These are phyloP conservation scores for Triplophysa tibetana DNA, from an alignment of 2,113 vertebrate genomes.

Conservation along the genomic window DNA sequence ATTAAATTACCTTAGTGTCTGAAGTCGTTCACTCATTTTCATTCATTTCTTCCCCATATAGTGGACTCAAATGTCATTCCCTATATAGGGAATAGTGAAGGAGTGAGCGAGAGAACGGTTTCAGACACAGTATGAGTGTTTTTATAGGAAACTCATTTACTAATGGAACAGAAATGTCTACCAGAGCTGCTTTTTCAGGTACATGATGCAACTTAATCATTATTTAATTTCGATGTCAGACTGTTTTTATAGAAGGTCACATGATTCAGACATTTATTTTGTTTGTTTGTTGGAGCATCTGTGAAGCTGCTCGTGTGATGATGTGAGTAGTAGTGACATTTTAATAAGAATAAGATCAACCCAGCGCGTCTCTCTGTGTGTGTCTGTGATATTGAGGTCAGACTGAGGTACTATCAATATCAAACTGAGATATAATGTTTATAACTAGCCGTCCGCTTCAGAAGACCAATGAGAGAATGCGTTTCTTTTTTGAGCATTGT, in stretches of 20 bases:
- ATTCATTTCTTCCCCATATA: too few species aligned
- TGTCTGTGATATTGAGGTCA: slow-evolving; percentile 18
- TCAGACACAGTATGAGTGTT: too few species aligned
- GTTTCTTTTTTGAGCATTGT: not conserved
- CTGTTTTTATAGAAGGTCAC: not conserved
- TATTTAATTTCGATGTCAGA: not conserved
- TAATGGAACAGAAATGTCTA: too few species aligned
- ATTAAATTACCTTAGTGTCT: too few species aligned
- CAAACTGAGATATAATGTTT: slow-evolving; percentile 6
- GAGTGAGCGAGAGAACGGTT: too few species aligned
- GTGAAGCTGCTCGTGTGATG: not conserved
- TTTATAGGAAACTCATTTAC: too few species aligned
- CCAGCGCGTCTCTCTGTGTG: not conserved
- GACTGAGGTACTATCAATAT: not conserved
- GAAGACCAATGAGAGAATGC: not conserved
- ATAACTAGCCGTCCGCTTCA: not conserved
- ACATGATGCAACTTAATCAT: not conserved
- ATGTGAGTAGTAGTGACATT: not conserved
- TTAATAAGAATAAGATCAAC: slow-evolving; percentile 1
- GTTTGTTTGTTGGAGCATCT: not conserved
- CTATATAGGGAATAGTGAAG: too few species aligned
- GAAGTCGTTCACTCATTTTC: too few species aligned
- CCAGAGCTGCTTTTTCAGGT: too few species aligned
- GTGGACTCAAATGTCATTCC: too few species aligned
- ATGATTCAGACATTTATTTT: not conserved